phyloP scores from a whole-genome alignment of 2,113 vertebrate species.

The Ailurus styani region DNA sequence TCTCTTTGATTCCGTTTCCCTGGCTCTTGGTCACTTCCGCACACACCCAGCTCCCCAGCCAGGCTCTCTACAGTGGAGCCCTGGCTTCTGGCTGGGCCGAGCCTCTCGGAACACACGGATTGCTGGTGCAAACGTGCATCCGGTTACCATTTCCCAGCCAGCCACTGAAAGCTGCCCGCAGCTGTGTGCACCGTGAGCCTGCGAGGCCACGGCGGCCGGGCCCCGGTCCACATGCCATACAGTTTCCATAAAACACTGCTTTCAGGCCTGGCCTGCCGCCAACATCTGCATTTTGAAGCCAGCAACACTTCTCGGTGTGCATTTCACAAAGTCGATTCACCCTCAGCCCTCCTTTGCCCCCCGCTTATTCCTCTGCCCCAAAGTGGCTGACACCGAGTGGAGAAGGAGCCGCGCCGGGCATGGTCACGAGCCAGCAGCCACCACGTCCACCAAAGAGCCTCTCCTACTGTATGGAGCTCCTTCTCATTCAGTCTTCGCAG shows the following conservation, averaged over 20 bases:
- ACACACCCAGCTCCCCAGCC: neutral
- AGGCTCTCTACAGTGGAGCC: neutral
- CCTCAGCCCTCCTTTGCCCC: neutral
- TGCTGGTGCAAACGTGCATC: neutral
- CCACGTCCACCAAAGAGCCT: neutral
- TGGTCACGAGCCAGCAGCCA: neutral
- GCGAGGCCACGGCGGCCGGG: neutral
- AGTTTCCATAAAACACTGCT: neutral
- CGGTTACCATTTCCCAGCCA: neutral
- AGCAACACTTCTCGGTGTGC: neutral
- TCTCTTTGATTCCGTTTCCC: neutral
- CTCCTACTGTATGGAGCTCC: neutral
- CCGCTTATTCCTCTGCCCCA: neutral
- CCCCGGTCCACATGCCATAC: neutral
- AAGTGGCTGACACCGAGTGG: neutral
- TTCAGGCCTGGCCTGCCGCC: neutral
- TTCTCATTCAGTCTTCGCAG: neutral
- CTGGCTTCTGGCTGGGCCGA: neutral
- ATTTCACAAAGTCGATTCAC: neutral
- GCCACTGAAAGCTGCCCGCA: neutral
- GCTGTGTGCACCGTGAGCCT: neutral
- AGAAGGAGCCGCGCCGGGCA: rapidly evolving
- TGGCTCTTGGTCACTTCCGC: neutral
- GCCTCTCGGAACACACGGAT: neutral
- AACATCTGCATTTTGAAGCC: neutral